Evolutionary conservation across 2,797 vertebrate genomes (phyloP), one percentile per base, ranked within the genome.

Genomic region (Pteropus rufus): DNA sequence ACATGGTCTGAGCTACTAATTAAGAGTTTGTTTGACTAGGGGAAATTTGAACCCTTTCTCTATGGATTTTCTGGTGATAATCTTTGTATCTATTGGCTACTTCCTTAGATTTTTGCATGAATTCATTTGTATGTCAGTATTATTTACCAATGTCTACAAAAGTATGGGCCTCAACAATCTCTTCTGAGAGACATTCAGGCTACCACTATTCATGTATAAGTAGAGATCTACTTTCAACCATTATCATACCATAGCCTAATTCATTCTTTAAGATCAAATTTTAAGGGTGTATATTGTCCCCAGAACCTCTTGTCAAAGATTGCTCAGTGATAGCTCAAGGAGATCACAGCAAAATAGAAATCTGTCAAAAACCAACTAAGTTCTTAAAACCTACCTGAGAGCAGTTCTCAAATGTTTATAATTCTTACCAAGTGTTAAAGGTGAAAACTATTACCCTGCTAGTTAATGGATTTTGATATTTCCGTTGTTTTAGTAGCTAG

Each of bases 301-400:
- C 41, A 93, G n/a, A 84, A 80, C 60, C 26, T 93, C 31, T 56
- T 62, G n/a, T 89, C 29, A 65, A 62, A 21, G 84, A 76, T 69
- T 81, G 41, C 19, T 39, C 36, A 84, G 39, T 89, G n/a, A 49
- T 15, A 94, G 34, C 34, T 81, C 67, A 91, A 81, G 87, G 39
- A 88, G 36, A 84, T 65, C 21, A 73, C 21, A 91, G 73, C 64
- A 91, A 81, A 91, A 70, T 11, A 60, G 44, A 82, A 89, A 95
- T 26, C 21, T 52, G 69, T 76, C 34, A 88, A 76, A 76, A 95
- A 54, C 0, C 19, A 60, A 65, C 7, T 34, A 56, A 26, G 24
- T 31, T 93, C 91, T 84, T 84, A 88, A 93, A 75, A 75, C 31
- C 29, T 81, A 36, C n/a, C 24, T 81, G 58, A 95, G 91, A 88